Evolutionary conservation across 1,140 invertebrate genomes (phyloP).

Genomic region (Ceratosolen solmsi): DNA sequence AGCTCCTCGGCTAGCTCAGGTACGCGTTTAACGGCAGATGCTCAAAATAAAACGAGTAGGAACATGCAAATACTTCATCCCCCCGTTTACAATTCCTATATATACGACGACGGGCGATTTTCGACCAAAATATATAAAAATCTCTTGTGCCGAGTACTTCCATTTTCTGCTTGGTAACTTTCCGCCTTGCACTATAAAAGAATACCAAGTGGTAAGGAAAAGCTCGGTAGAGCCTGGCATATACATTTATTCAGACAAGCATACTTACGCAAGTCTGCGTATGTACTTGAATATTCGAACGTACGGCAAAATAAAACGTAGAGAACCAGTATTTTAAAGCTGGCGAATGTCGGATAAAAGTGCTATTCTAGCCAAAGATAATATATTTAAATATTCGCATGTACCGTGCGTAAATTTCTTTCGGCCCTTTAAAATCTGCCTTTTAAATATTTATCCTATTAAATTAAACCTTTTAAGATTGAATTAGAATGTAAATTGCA

Average conservation of each 20-base stretch:
- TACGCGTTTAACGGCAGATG: not conserved
- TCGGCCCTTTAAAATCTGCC: not conserved
- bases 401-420: not conserved
- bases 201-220: not conserved
- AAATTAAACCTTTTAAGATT: too few species aligned
- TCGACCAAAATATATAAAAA: slow-evolving; percentile 7
- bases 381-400: not conserved
- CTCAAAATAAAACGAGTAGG: slow-evolving; percentile 1
- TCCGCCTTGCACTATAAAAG: not conserved
- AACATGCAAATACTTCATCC: slow-evolving; percentile 27
- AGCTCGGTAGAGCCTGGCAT: not conserved
- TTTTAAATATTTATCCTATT: too few species aligned
- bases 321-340: not conserved
- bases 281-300: not conserved
- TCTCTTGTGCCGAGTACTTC: slow-evolving; percentile 13
- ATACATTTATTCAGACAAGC: slow-evolving; percentile 4
- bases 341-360: not conserved
- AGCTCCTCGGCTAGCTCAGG: not conserved
- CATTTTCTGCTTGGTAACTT: not conserved
- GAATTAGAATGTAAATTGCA: too few species aligned
- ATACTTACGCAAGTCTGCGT: not conserved
- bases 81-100: not conserved
- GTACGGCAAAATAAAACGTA: not conserved
- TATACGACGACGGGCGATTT: not conserved
- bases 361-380: not conserved